Conservation (phyloP, 2,888 invertebrate species). For the Barypeithes pellucidus region DNA sequence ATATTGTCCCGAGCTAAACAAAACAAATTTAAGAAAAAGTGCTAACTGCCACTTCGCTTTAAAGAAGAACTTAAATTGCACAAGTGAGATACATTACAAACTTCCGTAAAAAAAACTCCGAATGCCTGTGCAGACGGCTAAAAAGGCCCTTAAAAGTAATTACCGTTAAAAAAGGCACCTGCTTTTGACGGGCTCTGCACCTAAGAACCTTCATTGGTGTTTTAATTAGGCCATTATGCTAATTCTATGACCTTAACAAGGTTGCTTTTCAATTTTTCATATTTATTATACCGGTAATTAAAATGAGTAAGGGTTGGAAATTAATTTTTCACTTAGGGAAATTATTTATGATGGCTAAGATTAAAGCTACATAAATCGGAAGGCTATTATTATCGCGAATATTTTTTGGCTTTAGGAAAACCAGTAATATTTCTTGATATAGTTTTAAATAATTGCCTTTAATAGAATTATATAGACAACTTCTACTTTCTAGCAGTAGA, state of each 20-base stretch:
- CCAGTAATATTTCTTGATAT: no score
- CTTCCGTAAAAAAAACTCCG: constrained; percentile 26
- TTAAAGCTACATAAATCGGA: constrained; percentile 37
- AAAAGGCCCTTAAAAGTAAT: constrained; percentile 58
- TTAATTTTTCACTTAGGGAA: constrained; percentile 53
- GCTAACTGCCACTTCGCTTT: constrained; percentile 12
- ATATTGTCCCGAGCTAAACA: neutral
- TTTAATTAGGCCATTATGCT: constrained; percentile 66
- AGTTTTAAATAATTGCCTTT: no score
- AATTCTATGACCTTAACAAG: constrained; percentile 64
- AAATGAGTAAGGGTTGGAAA: constrained; percentile 53
- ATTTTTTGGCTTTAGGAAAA: no score
- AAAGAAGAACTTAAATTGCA: constrained; percentile 22
- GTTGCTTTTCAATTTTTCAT: constrained; percentile 64
- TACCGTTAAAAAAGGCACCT: constrained; percentile 62
- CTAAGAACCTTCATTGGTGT: constrained; percentile 61
- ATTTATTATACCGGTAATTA: constrained; percentile 58
- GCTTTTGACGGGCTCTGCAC: constrained; percentile 62
- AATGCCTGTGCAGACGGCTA: constrained; percentile 32
- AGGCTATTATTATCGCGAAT: constrained; percentile 23
- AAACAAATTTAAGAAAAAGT: constrained; percentile 13
- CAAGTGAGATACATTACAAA: constrained; percentile 35
- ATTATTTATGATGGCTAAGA: constrained; percentile 49
- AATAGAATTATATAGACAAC: no score
- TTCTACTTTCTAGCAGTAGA: no score